Conservation (phyloP, 2,113 vertebrate genomes). For the Charadrius vociferus region DNA sequence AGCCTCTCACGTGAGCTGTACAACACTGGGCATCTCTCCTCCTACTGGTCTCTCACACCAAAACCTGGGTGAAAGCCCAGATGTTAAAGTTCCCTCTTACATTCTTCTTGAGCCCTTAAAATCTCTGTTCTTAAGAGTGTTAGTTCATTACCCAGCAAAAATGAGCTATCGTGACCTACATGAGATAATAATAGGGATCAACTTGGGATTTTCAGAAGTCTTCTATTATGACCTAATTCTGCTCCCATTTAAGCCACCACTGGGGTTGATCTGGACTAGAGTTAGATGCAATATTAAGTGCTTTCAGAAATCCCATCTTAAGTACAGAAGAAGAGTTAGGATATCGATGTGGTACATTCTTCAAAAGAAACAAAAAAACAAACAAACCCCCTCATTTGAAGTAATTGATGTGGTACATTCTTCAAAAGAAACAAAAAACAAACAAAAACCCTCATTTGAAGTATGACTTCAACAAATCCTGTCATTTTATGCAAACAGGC, state of each 20-base stretch:
- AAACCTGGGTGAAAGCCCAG: neutral
- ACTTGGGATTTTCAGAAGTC: neutral
- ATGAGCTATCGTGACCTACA: neutral
- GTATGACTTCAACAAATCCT: neutral
- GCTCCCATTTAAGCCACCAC: neutral
- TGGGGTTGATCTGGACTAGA: neutral
- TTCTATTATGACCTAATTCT: neutral
- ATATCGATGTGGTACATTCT: neutral
- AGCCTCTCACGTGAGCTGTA: neutral
- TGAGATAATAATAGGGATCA: neutral
- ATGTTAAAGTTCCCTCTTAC: neutral
- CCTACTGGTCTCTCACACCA: neutral
- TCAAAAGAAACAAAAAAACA: neutral
- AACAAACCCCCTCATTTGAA: neutral
- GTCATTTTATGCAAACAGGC: neutral
- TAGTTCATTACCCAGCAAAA: neutral
- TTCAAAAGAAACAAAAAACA: neutral
- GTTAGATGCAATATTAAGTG: neutral
- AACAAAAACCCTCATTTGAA: neutral
- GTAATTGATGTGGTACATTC: neutral
- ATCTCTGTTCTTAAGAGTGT: neutral
- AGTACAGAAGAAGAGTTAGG: neutral
- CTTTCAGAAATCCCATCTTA: neutral
- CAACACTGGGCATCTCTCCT: rapidly evolving
- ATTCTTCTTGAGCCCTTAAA: neutral